Conservation (phyloP, 1,140 invertebrate species). For the Bombus affinis region DNA sequence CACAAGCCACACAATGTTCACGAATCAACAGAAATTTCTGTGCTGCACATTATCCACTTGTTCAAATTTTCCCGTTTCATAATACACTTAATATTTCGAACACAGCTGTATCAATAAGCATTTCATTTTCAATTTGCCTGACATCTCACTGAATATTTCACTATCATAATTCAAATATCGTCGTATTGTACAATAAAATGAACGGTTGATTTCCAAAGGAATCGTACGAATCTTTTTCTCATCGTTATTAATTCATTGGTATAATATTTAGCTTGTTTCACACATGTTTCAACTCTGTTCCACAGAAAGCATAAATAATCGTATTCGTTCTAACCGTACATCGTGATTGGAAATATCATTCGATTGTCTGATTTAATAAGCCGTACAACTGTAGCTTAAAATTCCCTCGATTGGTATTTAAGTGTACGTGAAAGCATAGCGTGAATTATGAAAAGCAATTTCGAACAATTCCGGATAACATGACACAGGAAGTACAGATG, state of each 20-base stretch:
- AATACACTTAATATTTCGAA: neutral
- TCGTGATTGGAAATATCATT: neutral
- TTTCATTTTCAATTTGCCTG: neutral
- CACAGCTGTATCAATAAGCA: neutral
- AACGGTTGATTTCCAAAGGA: neutral
- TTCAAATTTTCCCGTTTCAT: neutral
- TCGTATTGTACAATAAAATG: too few relatives aligned
- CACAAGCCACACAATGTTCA: neutral
- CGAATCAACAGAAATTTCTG: neutral
- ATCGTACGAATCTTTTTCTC: neutral
- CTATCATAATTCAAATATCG: neutral
- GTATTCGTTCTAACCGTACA: neutral
- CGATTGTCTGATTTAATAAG: neutral
- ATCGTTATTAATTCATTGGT: neutral
- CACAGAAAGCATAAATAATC: neutral
- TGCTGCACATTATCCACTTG: neutral
- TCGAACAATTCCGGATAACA: neutral
- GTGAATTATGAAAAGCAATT: too few relatives aligned
- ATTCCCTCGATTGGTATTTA: neutral
- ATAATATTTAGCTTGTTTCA: too few relatives aligned
- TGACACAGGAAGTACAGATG: neutral
- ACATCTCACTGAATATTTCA: neutral
- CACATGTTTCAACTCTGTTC: neutral
- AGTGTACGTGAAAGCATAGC: neutral
- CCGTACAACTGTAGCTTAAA: neutral